Evolutionary conservation across 1,140 invertebrate genomes (phyloP).

Genomic region (Goniozus legneri): DNA sequence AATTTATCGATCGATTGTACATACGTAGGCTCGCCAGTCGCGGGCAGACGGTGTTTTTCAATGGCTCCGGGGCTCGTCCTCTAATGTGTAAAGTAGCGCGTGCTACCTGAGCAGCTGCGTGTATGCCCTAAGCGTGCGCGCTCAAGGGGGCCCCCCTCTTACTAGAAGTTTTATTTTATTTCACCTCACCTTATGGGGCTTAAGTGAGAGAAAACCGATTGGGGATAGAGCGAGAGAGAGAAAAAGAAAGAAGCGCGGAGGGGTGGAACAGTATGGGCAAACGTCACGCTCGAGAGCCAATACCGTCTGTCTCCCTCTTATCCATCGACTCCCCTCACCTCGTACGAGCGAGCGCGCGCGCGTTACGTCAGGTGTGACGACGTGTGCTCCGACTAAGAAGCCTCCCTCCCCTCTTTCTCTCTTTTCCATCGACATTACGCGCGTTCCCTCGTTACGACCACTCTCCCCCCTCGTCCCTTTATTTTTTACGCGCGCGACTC

Average conservation of each 20-base stretch:
- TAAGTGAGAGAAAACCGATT: slow-evolving; percentile 20
- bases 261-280: slow-evolving; percentile 37
- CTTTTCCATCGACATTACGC: neutral
- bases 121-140: slow-evolving; percentile 30
- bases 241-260: slow-evolving; percentile 10
- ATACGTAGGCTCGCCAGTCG: too few relatives aligned
- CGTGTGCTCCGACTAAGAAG: slow-evolving; percentile 25
- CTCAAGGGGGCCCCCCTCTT: slow-evolving; percentile 31
- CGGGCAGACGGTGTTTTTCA: slow-evolving; percentile 39
- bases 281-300: slow-evolving; percentile 53
- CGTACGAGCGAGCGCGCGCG: too few relatives aligned
- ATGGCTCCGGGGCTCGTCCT: slow-evolving; percentile 32
- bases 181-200: slow-evolving; percentile 45
- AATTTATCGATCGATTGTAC: too few relatives aligned
- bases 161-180: slow-evolving; percentile 47
- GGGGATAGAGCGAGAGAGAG: slow-evolving; percentile 9
- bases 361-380: slow-evolving; percentile 56
- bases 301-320: slow-evolving; percentile 53
- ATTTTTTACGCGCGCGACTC: slow-evolving; percentile 1
- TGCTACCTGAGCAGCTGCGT: slow-evolving; percentile 52
- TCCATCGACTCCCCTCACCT: too few relatives aligned
- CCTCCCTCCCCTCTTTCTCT: neutral
- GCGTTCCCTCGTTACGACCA: neutral
- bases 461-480: neutral
- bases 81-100: slow-evolving; percentile 49